phyloP scores from a whole-genome alignment of 2,113 vertebrate genomes.

The Salvelinus namaycush region DNA sequence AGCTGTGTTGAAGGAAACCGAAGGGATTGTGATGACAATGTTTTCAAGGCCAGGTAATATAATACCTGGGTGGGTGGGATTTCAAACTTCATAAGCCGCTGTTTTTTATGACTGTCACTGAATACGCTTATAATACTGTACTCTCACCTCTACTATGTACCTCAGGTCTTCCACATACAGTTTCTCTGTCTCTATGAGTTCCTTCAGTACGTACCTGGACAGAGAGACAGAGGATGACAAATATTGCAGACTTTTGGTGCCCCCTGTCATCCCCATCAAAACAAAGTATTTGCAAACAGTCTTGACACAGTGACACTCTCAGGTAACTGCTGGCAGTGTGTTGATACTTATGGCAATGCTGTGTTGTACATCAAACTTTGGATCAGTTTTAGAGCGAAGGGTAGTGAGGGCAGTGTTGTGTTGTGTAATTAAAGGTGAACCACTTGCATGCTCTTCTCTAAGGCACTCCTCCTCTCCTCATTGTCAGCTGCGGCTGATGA shows the following conservation, averaged over 20 bases:
- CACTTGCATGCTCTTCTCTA: conserved; percentile 92
- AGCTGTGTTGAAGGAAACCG: conserved; percentile 19
- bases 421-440: background rate
- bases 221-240: conserved; percentile 21
- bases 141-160: conserved; percentile 86
- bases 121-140: background rate
- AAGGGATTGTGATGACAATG: conserved; percentile 45
- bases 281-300: too few species aligned
- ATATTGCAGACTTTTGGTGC: too few species aligned
- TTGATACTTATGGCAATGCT: background rate
- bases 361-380: background rate
- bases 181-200: conserved; percentile 91
- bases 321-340: too few species aligned
- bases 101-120: too few species aligned
- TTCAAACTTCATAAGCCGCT: background rate
- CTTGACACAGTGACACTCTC: too few species aligned
- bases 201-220: conserved; percentile 85
- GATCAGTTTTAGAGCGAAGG: background rate
- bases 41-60: conserved; percentile 28
- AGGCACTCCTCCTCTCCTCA: conserved; percentile 80
- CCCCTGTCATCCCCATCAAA: too few species aligned
- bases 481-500: conserved; percentile 75
- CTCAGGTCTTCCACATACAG: conserved; percentile 87
- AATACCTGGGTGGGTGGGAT: conserved; percentile 25
- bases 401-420: background rate